These are phyloP conservation scores for Nannoperca australis DNA, from an alignment of 2,797 vertebrate genomes.

Conservation along the genomic window DNA sequence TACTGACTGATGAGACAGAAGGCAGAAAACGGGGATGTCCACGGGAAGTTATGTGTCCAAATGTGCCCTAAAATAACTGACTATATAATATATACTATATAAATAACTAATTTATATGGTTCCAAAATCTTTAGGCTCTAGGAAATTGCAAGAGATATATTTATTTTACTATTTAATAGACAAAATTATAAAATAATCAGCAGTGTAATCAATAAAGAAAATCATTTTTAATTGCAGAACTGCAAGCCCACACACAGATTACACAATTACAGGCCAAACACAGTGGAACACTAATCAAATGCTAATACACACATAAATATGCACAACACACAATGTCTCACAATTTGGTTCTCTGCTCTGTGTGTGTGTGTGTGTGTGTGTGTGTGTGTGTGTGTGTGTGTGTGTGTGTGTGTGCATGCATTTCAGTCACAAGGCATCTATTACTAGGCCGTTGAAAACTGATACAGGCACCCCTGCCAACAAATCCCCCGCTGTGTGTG, in stretches of 20 bases:
- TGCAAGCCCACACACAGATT: neutral
- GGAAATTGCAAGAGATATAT: no score
- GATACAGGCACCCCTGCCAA: slow-evolving; percentile 35
- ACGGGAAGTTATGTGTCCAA: slow-evolving; percentile 14
- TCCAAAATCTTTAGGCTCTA: no score
- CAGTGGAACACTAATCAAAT: neutral
- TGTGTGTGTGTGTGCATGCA: no score
- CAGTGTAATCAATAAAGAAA: no score
- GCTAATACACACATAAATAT: neutral
- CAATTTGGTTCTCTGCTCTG: neutral
- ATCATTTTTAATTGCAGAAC: no score
- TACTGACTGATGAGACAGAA: slow-evolving; percentile 6
- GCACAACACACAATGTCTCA: neutral
- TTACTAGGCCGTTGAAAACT: slow-evolving; percentile 52
- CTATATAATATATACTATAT: no score
- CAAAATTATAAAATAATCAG: no score
- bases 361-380: neutral
- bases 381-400: slow-evolving; percentile 2
- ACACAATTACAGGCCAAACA: neutral
- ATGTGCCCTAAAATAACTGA: slow-evolving; percentile 18
- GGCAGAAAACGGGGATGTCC: slow-evolving; percentile 16
- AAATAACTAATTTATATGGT: no score
- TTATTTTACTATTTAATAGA: no score
- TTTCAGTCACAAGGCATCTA: slow-evolving; percentile 46
- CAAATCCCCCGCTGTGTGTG: slow-evolving; percentile 11